phyloP scores from a whole-genome alignment of 2,888 invertebrate species.

The Apotomis turbidana region DNA sequence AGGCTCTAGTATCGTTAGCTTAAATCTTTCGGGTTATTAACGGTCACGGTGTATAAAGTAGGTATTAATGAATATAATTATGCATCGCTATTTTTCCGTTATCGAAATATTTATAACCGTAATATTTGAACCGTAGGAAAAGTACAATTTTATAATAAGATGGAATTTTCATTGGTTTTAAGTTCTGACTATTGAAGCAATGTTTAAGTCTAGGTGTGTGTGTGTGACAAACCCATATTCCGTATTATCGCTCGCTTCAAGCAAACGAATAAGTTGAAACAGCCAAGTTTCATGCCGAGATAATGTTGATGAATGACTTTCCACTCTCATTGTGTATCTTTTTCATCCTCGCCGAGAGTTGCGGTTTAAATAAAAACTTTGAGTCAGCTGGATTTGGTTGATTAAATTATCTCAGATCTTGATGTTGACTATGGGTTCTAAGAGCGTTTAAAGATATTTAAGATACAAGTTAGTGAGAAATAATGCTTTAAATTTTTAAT shows the following conservation, averaged over 20 bases:
- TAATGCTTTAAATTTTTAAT: no score
- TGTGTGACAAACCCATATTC: conserved; percentile 16
- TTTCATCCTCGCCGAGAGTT: conserved; percentile 30
- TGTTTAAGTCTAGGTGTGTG: background rate
- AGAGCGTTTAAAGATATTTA: no score
- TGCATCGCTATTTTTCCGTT: no score
- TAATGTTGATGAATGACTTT: conserved; percentile 42
- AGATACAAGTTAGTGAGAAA: no score
- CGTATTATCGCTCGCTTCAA: conserved; percentile 26
- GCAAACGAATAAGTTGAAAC: conserved; percentile 32
- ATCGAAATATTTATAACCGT: no score
- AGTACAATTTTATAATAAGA: no score
- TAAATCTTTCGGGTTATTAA: no score
- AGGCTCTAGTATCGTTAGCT: no score
- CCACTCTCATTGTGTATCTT: conserved; percentile 37
- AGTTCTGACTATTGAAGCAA: conserved; percentile 1
- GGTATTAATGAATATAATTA: no score
- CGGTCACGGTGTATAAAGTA: no score
- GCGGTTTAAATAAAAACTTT: conserved; percentile 35
- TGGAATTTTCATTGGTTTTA: no score
- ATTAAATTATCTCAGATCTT: conserved; percentile 6
- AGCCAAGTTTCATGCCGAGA: conserved; percentile 37
- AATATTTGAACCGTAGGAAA: no score
- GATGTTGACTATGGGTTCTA: background rate
- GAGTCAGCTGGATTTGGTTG: conserved; percentile 30